Conservation (phyloP, 2,888 invertebrate species). For the Xylophagus ater region DNA sequence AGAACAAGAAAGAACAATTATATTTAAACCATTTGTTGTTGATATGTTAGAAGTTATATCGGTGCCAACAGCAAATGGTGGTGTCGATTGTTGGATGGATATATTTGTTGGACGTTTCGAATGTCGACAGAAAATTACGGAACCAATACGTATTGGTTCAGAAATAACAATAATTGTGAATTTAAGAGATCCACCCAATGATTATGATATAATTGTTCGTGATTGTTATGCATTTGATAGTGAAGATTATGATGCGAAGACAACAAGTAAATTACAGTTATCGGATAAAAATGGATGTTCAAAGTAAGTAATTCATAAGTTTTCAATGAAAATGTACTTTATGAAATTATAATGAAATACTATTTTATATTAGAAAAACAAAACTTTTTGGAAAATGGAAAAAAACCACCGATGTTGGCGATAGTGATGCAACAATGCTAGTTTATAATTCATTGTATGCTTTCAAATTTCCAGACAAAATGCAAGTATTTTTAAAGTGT, state of each 20-base stretch:
- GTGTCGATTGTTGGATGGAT: conserved; percentile 68
- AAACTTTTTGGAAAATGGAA: conserved; percentile 56
- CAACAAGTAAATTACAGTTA: conserved; percentile 50
- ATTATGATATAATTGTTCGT: conserved; percentile 55
- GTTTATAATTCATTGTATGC: conserved; percentile 58
- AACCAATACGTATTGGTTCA: too few relatives aligned
- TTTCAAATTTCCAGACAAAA: conserved; percentile 62
- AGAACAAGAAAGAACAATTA: conserved; percentile 35
- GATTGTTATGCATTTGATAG: conserved; percentile 65
- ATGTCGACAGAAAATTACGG: too few relatives aligned
- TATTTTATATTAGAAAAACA: conserved; percentile 42
- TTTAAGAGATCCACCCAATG: conserved; percentile 50
- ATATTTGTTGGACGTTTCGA: too few relatives aligned
- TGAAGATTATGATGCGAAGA: conserved; percentile 47
- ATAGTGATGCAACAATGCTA: conserved; percentile 50
- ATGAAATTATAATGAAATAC: not conserved
- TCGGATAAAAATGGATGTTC: conserved; percentile 58
- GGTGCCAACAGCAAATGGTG: conserved; percentile 51
- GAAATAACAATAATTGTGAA: conserved; percentile 58
- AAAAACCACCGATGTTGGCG: conserved; percentile 47
- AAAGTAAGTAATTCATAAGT: conserved; percentile 39
- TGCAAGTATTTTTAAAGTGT: conserved; percentile 60
- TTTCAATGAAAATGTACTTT: not conserved
- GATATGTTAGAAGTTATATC: conserved; percentile 59
- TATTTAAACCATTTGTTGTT: conserved; percentile 49